These are phyloP conservation scores for Pseudorasbora parva DNA, from an alignment of 2,113 vertebrate species.

Conservation along the genomic window DNA sequence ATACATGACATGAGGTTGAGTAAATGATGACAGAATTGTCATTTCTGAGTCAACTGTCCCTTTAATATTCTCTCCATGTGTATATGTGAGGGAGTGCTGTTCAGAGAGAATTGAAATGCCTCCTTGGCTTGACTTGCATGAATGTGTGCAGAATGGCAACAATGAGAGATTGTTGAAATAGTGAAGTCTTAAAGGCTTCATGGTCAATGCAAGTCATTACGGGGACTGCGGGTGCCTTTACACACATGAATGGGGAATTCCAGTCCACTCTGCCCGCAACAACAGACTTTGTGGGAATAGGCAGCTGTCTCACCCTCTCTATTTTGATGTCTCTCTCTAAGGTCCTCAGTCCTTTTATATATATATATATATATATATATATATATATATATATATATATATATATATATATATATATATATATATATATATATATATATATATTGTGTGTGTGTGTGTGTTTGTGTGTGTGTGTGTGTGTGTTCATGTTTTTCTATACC, in stretches of 20 bases:
- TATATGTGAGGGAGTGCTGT: neutral
- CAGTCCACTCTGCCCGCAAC: constrained; percentile 20
- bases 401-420: no score
- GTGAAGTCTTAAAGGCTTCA: constrained; percentile 20
- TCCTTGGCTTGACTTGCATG: constrained; percentile 26
- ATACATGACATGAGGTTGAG: neutral
- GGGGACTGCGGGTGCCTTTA: constrained; percentile 18
- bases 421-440: no score
- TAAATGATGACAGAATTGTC: neutral
- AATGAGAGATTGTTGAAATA: constrained; percentile 42
- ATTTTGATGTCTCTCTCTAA: constrained; percentile 9
- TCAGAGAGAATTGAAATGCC: neutral
- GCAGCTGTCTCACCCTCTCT: constrained; percentile 32
- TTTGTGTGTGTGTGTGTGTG: no score
- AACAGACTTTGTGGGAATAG: constrained; percentile 40
- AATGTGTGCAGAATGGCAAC: constrained; percentile 42
- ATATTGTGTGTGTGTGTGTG: no score
- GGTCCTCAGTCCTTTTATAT: neutral
- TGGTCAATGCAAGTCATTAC: neutral
- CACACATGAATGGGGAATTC: constrained; percentile 40
- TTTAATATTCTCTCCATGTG: neutral
- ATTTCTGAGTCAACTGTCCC: neutral
- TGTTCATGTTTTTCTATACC: no score
- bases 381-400: no score
- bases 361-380: neutral